Percentiles rank a stretch among this genome's conserved stretches.
Conservation (phyloP, 2,888 invertebrate species). For the Pardosa pseudoannulata region DNA sequence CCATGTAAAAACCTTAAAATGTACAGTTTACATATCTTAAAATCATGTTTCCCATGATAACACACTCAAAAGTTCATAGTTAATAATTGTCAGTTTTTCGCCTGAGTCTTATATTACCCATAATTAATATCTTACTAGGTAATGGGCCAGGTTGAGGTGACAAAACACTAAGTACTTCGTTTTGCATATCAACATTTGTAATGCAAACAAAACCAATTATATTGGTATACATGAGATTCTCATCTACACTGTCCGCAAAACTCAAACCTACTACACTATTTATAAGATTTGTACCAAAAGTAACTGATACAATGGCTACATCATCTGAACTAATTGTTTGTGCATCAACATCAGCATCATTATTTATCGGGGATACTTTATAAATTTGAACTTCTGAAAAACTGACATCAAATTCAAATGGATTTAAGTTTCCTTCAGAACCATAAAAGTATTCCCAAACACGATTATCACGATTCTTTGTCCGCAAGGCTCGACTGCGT, state of each 20-base stretch:
- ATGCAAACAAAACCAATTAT: conserved; percentile 94
- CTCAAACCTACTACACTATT: conserved; percentile 95
- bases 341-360: conserved; percentile 96
- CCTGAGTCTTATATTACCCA: conserved; percentile 93
- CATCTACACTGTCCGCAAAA: conserved; percentile 87
- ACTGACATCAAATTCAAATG: conserved; percentile 95
- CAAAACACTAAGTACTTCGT: conserved; percentile 90
- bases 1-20: too few relatives aligned
- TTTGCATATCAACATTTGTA: conserved; percentile 90
- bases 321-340: conserved; percentile 97
- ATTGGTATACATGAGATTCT: conserved; percentile 91
- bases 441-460: conserved; percentile 98
- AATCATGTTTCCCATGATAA: too few relatives aligned
- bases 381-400: conserved; percentile 92
- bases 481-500: conserved; percentile 84
- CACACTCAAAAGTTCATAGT: too few relatives aligned
- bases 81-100: too few relatives aligned
- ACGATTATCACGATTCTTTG: conserved; percentile 86
- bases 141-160: conserved; percentile 96
- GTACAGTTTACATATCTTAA: too few relatives aligned
- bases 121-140: conserved; percentile 89
- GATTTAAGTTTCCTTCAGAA: conserved; percentile 86
- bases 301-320: conserved; percentile 89
- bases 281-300: conserved; percentile 83
- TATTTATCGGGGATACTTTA: conserved; percentile 90